Evolutionary conservation across 2,888 invertebrate genomes (phyloP).

Genomic region (Leptopterna dolabrata): DNA sequence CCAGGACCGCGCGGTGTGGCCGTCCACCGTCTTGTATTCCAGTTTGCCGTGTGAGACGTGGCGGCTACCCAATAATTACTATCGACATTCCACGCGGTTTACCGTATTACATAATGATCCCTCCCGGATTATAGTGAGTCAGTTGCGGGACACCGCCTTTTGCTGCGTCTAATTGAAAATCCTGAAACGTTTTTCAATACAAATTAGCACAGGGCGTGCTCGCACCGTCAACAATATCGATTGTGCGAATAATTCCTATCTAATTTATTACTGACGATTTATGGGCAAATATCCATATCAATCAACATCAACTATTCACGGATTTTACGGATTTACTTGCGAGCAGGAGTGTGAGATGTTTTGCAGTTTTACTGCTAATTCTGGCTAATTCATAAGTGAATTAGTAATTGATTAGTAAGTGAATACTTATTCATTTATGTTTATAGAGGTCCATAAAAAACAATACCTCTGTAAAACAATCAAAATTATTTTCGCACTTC

Average conservation of each 20-base stretch:
- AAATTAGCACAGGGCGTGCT: background rate
- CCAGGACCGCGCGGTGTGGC: background rate
- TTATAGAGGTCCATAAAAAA: too few relatives aligned
- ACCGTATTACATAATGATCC: background rate
- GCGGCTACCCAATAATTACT: background rate
- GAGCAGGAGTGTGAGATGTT: too few relatives aligned
- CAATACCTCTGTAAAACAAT: too few relatives aligned
- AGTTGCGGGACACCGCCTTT: background rate
- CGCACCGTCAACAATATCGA: background rate
- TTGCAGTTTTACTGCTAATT: too few relatives aligned
- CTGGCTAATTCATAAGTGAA: too few relatives aligned
- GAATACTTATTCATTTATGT: too few relatives aligned
- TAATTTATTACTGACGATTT: background rate
- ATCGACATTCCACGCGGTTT: background rate
- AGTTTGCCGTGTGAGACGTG: background rate
- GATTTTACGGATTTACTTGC: too few relatives aligned
- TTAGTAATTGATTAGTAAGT: too few relatives aligned
- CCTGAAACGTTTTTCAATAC: background rate
- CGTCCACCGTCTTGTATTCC: background rate
- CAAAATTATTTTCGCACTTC: too few relatives aligned
- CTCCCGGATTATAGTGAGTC: background rate
- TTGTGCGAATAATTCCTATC: background rate
- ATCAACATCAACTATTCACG: background rate
- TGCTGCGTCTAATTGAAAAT: background rate
- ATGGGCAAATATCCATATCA: background rate